Percentiles rank a stretch among this genome's conserved stretches.
Evolutionary conservation across 2,797 vertebrate species (phyloP).

Genomic region (Neostethus bicornis): DNA sequence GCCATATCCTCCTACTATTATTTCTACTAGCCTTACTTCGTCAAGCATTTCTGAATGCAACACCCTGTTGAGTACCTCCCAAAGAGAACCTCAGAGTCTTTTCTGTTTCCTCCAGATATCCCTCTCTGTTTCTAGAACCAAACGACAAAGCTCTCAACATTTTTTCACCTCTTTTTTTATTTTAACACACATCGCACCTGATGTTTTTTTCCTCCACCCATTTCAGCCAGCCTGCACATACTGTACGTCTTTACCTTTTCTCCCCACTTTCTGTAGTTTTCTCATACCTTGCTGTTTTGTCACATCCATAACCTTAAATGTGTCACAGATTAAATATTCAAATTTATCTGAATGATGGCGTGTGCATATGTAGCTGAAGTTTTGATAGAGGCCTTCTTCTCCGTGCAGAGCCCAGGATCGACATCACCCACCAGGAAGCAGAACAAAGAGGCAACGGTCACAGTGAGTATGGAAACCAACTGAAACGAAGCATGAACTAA

Average conservation of each 20-base stretch:
- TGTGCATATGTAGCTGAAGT: constrained; percentile 44
- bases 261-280: not conserved
- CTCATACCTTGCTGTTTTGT: constrained; percentile 26
- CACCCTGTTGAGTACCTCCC: not conserved
- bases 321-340: too few relatives aligned
- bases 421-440: constrained; percentile 87
- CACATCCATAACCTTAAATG: constrained; percentile 35
- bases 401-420: constrained; percentile 87
- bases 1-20: constrained; percentile 58
- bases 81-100: too few relatives aligned
- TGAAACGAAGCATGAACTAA: constrained; percentile 31
- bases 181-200: too few relatives aligned
- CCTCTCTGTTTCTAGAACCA: too few relatives aligned
- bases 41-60: constrained; percentile 6
- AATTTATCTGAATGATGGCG: constrained; percentile 19
- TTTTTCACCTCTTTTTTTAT: too few relatives aligned
- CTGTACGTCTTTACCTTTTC: too few relatives aligned
- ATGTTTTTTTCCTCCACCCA: too few relatives aligned
- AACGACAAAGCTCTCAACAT: too few relatives aligned
- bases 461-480: constrained; percentile 80
- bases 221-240: too few relatives aligned
- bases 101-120: too few relatives aligned
- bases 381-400: constrained; percentile 81
- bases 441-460: constrained; percentile 85
- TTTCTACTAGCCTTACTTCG: constrained; percentile 33